Evolutionary conservation across 2,797 vertebrate species (phyloP).

Genomic region (Silurus lanzhouensis): DNA sequence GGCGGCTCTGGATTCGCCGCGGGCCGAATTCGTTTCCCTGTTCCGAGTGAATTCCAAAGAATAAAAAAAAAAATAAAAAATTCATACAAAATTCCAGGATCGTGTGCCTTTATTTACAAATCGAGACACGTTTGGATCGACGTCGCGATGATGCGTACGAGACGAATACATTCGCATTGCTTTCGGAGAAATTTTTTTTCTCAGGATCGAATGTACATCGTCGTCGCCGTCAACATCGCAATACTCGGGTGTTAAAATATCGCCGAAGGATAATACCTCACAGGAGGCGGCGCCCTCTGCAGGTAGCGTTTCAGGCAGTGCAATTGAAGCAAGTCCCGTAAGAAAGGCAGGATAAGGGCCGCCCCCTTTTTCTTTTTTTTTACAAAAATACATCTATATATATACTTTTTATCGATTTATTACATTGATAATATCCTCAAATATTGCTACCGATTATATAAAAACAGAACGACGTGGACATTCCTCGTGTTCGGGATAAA

Average conservation of each 20-base stretch:
- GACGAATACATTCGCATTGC: neutral
- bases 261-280: neutral
- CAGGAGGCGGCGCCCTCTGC: neutral
- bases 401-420: too few relatives aligned
- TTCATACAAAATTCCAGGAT: neutral
- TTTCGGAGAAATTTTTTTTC: neutral
- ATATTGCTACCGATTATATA: neutral
- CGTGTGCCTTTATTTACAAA: neutral
- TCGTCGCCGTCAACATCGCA: neutral
- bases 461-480: neutral
- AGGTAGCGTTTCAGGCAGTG: slow-evolving; percentile 11
- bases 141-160: neutral
- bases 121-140: neutral
- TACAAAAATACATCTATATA: neutral
- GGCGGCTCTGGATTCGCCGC: neutral
- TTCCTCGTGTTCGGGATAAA: slow-evolving; percentile 7
- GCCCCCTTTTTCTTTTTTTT: neutral
- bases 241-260: neutral
- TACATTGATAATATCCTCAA: neutral
- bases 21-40: neutral
- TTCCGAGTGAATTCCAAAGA: neutral
- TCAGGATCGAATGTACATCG: neutral
- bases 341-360: neutral
- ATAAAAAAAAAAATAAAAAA: neutral
- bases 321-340: neutral